These are phyloP conservation scores for Myotis davidii DNA, from an alignment of 2,113 vertebrate genomes.

Conservation along the genomic window DNA sequence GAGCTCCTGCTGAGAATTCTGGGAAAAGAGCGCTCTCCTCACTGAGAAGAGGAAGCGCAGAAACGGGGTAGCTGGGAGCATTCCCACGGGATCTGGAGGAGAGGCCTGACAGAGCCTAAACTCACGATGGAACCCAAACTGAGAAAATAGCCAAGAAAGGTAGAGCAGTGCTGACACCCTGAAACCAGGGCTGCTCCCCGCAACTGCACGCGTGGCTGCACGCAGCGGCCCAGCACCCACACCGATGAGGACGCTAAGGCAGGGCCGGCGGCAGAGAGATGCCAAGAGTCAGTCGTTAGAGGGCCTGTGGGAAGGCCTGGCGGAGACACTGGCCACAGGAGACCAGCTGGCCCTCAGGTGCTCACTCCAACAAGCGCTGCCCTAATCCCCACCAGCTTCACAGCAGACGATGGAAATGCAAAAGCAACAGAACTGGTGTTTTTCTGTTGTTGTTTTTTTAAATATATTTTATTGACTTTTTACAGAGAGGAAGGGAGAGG, in stretches of 20 bases:
- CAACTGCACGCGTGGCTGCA: not conserved
- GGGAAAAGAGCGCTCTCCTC: not conserved
- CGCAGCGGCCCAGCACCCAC: not conserved
- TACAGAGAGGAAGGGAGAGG: too few relatives aligned
- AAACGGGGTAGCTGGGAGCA: not conserved
- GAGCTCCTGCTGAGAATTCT: not conserved
- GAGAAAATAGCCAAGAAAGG: not conserved
- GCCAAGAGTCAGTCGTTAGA: fast-evolving
- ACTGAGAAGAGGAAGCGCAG: not conserved
- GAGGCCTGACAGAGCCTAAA: not conserved
- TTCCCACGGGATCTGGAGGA: not conserved
- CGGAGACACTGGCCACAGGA: fast-evolving
- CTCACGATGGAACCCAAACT: not conserved
- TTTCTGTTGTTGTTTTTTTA: too few relatives aligned
- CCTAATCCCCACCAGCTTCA: not conserved
- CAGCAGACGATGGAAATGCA: fast-evolving
- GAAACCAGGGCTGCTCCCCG: not conserved
- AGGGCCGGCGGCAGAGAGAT: fast-evolving
- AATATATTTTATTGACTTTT: too few relatives aligned
- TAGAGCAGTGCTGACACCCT: not conserved
- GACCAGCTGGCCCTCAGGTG: fast-evolving
- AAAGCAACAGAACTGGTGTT: not conserved
- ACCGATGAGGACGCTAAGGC: not conserved
- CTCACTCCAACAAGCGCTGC: not conserved
- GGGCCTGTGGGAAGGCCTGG: not conserved